Percentiles rank a stretch among this genome's conserved stretches.
Conservation (phyloP, 2,113 vertebrate genomes). For the Halcyon senegalensis region DNA sequence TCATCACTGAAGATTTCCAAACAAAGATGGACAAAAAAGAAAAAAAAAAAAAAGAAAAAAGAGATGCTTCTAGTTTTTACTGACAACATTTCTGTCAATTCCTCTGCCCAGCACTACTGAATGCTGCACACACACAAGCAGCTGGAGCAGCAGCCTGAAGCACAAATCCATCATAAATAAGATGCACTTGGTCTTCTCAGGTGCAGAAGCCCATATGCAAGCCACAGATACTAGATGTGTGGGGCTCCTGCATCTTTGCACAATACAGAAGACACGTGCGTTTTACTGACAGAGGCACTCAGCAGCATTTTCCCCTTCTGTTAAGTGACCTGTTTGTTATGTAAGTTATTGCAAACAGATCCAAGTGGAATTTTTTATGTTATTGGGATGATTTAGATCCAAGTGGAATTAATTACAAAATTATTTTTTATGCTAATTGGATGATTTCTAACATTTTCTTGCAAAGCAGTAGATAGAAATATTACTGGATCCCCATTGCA, state of each 20-base stretch:
- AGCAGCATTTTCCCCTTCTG: neutral
- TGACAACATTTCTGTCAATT: slow-evolving; percentile 27
- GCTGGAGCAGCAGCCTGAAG: neutral
- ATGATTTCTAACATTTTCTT: neutral
- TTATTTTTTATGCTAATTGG: neutral
- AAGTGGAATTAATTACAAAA: neutral
- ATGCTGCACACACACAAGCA: neutral
- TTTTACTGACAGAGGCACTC: neutral
- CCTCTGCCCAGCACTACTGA: neutral
- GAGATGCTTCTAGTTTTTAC: slow-evolving; percentile 14
- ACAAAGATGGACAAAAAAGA: neutral
- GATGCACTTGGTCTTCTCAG: neutral
- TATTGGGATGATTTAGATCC: neutral
- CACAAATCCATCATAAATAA: neutral
- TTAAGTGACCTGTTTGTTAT: neutral
- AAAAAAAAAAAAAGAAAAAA: neutral
- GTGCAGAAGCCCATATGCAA: neutral
- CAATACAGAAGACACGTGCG: neutral
- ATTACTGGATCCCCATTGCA: neutral
- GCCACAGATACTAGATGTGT: neutral
- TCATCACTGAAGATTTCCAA: neutral
- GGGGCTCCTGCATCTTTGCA: slow-evolving; percentile 1
- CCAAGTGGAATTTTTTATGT: neutral
- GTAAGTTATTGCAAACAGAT: neutral
- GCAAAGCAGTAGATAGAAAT: neutral